Percentiles rank a stretch among this genome's conserved stretches.
Conservation (phyloP, 92 coral and sea anemone genomes). For the Epizoanthus rinbou region DNA sequence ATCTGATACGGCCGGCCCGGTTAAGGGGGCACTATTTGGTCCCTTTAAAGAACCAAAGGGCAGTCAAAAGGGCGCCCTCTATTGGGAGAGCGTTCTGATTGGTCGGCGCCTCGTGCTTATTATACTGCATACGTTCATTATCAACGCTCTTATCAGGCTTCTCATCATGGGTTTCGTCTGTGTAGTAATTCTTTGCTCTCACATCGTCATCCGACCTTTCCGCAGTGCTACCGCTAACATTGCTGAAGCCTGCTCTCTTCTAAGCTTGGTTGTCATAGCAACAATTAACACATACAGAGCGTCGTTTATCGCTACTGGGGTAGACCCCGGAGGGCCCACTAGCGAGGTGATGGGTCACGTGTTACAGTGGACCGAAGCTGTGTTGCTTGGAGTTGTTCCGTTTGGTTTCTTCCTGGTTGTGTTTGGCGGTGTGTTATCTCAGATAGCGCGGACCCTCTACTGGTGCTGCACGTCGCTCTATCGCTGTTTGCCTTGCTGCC, state of each 20-base stretch:
- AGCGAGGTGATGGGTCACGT: not conserved
- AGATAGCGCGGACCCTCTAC: not conserved
- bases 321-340: conserved; percentile 9
- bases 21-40: conserved; percentile 46
- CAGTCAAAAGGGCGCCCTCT: conserved; percentile 34
- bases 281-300: conserved; percentile 43
- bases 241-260: conserved; percentile 47
- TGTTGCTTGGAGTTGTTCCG: conserved; percentile 44
- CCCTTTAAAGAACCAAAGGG: conserved; percentile 43
- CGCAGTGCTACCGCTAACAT: conserved; percentile 28
- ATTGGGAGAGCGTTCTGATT: conserved; percentile 59
- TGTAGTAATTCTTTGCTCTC: conserved; percentile 39
- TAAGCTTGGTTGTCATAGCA: conserved; percentile 46
- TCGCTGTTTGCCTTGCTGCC: not conserved
- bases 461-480: not conserved
- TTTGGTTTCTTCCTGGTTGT: not conserved
- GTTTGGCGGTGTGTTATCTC: not conserved
- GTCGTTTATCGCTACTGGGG: conserved; percentile 35
- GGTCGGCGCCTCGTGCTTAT: conserved; percentile 50
- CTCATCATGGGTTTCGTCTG: conserved; percentile 35
- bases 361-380: conserved; percentile 39
- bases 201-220: conserved; percentile 45
- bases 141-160: conserved; percentile 27
- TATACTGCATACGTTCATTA: conserved; percentile 41
- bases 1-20: not conserved